Base-by-base conservation (phyloP, 1,140 invertebrate genomes). In the Penaeus chinensis region DNA sequence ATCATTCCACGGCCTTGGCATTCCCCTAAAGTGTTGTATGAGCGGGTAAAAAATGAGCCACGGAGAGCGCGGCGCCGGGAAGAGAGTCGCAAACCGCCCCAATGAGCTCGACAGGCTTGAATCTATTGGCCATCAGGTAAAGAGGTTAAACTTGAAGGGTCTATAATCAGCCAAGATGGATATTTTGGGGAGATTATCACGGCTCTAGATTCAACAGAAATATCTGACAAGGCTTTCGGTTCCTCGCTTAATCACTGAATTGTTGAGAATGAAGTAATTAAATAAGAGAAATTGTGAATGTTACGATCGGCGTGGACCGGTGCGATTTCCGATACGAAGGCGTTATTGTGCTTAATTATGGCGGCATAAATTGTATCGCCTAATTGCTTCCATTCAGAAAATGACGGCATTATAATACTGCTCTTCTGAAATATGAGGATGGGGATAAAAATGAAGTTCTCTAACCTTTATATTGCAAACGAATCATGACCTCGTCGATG, bases 251-350 rank as follows among this genome's bases (percentile, higher is more conserved):
- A 89, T 89, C 88, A 82, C 78, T 85, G 88, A 84, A 78, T 81
- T 88, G 80, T 60, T 77, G 37, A 81, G 83, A 82, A 89, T 89
- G 78, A 89, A 89, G 88, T 85, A 82, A 89, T 89, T 85, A 89
- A 65, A 66, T 79, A 47, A 71, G 83, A 74, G 61, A 85, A 82
- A 84, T 27, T 42, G 61, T 84, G 66, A 78, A 78, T 78, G 74
- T 65, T 85, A 85, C 54, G 83, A 65, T 10, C 71, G 32, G 32
- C 74, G 83, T 54, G 83, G 32, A 24, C 11, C 54, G 18, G 74
- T 47, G 22, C 10, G 37, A n/a, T 62, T 37, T 65, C 37, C 83
- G 74, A 85, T 78, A 78, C 20, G 37, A 27, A n/a, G 74, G 37
- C 83, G 60, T 85, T 78, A 78, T n/a, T 65, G 42, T 18, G 54